Evolutionary conservation across 1,140 invertebrate species (phyloP).

Genomic region (Calliphora vicina): DNA sequence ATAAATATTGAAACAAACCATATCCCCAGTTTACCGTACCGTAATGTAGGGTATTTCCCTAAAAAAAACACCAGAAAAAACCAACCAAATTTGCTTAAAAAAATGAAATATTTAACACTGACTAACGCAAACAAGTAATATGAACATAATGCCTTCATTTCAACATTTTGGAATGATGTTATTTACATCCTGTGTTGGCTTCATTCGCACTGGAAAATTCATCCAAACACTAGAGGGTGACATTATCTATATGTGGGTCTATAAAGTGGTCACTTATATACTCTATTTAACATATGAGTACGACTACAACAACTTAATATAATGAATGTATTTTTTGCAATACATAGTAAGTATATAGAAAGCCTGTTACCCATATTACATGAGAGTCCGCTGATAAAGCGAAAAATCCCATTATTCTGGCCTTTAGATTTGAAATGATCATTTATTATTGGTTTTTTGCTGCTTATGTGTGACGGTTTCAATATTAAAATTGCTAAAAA

Average conservation of each 20-base stretch:
- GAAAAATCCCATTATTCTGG: conserved; percentile 27
- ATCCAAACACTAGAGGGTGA: background rate
- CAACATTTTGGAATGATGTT: background rate
- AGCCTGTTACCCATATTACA: background rate
- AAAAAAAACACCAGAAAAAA: background rate
- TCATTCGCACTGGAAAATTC: background rate
- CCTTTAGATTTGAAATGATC: conserved; percentile 13
- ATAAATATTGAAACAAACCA: too few species aligned
- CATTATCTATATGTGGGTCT: background rate
- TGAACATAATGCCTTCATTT: background rate
- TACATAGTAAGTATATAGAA: background rate
- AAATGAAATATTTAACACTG: conserved; percentile 3
- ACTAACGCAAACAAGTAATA: background rate
- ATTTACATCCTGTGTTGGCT: background rate
- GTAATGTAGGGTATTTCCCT: background rate
- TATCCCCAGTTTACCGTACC: too few species aligned
- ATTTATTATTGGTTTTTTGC: conserved; percentile 28
- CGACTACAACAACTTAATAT: background rate
- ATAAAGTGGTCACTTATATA: conserved; percentile 32
- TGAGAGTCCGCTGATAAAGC: conserved; percentile 17
- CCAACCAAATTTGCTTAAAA: conserved; percentile 25
- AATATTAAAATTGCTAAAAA: background rate
- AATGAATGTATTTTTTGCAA: background rate
- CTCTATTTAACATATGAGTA: background rate
- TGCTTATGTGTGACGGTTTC: background rate